Evolutionary conservation across 2,888 invertebrate genomes (phyloP), one percentile per base, ranked within the genome.

Genomic region (Harpagoxenus sublaevis): DNA sequence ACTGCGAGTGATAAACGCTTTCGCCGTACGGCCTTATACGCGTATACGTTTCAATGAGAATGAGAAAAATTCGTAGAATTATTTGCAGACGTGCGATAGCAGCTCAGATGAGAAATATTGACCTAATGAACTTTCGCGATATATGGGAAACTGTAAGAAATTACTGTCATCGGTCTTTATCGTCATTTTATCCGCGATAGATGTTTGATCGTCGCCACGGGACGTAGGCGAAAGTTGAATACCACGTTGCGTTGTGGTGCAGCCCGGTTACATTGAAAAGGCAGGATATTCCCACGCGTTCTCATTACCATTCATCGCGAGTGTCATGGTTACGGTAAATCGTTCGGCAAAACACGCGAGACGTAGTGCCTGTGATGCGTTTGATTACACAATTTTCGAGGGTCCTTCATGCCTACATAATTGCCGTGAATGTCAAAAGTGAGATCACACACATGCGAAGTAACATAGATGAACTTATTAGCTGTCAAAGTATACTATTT

Each of bases 231-330:
- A 66, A 31, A 68, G 31, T 55, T 55, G 5, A 48, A 55, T 39
- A 57, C 1, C 66, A 57, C 45, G 28, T 65, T 42, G 31, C 35
- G 12, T 57, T 39, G n/a, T 4, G 35, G 35, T 48, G 23, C 39
- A 45, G 18, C 12, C 48, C 28, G 10, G 81, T 73, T 53, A 81
- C 39, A 81, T 74, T 39, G 74, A 74, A 74, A 74, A 74, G 62
- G n/a, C 55, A 78, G 78, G 55, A 78, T 68, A 78, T 78, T 78
- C 68, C 68, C 68, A 78, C 78, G 78, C 45, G 5, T 57, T 68
- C 68, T 57, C 68, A 78, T 78, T 68, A 57, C 8, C 55, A 78
- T 78, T 55, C 66, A 78, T 31, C 39, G 55, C 5, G 68, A 78
- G 55, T 78, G 68, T 78, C 78, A 78, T 57, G 78, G 78, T 78